These are phyloP conservation scores for Aphelocoma californica DNA, from an alignment of 2,797 vertebrate genomes.

Conservation along the genomic window DNA sequence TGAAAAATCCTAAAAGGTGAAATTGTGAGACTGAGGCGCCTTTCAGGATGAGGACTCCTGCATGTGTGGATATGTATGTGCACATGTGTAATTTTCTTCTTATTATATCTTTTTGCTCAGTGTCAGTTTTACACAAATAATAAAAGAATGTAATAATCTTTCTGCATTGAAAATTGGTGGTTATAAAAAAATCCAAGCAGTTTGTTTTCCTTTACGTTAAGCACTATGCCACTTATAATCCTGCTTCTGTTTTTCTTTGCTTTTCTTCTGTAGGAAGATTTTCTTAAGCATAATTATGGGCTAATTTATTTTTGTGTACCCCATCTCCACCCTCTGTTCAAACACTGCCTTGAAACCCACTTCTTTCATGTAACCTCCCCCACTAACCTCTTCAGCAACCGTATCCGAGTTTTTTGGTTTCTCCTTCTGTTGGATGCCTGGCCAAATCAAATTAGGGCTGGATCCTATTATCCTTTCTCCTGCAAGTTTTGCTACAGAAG, in stretches of 20 bases:
- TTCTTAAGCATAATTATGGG: constrained; percentile 47
- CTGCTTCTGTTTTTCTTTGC: constrained; percentile 15
- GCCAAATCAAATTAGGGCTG: constrained; percentile 23
- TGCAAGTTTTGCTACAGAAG: background rate
- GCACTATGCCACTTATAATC: background rate
- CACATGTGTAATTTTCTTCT: background rate
- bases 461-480: constrained; percentile 17
- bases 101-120: background rate
- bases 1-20: background rate
- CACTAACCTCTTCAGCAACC: constrained; percentile 36
- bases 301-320: constrained; percentile 41
- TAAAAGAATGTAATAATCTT: constrained; percentile 12
- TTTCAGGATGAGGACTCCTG: background rate
- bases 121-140: background rate
- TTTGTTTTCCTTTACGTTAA: constrained; percentile 53
- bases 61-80: background rate
- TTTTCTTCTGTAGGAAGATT: constrained; percentile 33
- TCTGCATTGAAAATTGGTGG: constrained; percentile 27
- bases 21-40: background rate
- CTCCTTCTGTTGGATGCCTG: background rate
- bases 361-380: background rate
- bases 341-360: constrained; percentile 38
- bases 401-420: constrained; percentile 6
- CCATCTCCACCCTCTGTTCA: constrained; percentile 55
- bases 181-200: constrained; percentile 43